Base-by-base conservation (phyloP, 2,113 vertebrate species). In the Phyllostomus discolor region DNA sequence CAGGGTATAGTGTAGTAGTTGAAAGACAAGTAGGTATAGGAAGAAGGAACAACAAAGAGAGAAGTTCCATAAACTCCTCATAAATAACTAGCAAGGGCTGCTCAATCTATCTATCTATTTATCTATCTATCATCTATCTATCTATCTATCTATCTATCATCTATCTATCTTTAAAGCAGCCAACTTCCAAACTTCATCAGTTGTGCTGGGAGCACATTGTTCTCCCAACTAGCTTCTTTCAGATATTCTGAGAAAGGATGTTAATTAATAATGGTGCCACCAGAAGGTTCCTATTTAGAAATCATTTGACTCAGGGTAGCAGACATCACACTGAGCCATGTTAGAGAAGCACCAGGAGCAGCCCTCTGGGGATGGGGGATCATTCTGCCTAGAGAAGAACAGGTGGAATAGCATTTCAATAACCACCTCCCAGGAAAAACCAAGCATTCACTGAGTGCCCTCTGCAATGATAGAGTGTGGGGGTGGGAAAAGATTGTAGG, bases 251-350 rank as follows among this genome's bases (percentile, higher is more conserved):
- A 96, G 82, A 73, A 97, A 91, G 54, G 48, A 69, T 94, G 81
- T 82, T 86, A 95, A 90, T 95, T 96, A 96, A 86, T 70, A 69
- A 89, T 80, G 84, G 59, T 54, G 46, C 38, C 43, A 92, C 43
- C 75, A 93, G 92, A 96, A 95, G 84, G 81, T 48, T 95, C 88
- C 93, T 92, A 81, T 85, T 92, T 97, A 96, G 90, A 90, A 94
- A 66, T 85, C 88, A 82, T 48, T 94, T 91, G 67, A 78, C 76
- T 94, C 46, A 12, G 62, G 78, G 59, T 92, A 91, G 67, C 52
- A 90, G 85, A 69, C 54, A 50, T 86, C 75, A 90, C 48, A 28
- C 9, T 46, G 31, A 88, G 48, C 28, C 38, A 43, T 46, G 28
- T 41, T 38, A 59, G 19, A 85, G 48, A 88, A 59, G 46, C 43